Evolutionary conservation across 2,797 vertebrate genomes (phyloP).

Genomic region (Micropoecilia bifurca): DNA sequence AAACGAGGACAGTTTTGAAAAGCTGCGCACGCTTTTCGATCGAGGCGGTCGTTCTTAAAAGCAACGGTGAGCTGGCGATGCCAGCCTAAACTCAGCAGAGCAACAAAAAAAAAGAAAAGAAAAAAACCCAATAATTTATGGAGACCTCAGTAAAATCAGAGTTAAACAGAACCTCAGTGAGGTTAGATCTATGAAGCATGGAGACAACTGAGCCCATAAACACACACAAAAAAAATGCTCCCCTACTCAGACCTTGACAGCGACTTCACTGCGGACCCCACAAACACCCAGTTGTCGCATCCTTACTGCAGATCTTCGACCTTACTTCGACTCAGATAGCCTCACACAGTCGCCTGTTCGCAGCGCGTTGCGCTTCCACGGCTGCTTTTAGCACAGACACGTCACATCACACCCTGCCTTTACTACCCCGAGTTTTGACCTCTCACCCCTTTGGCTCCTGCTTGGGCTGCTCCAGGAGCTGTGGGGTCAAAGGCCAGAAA

Average conservation of each 20-base stretch:
- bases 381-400: constrained; percentile 72
- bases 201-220: neutral
- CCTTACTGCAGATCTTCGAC: constrained; percentile 44
- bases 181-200: neutral
- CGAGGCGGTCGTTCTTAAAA: neutral
- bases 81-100: neutral
- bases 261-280: constrained; percentile 20
- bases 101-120: neutral
- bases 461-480: constrained; percentile 20
- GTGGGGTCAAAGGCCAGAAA: constrained; percentile 53
- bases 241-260: neutral
- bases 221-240: neutral
- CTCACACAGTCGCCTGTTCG: constrained; percentile 46
- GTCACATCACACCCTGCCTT: constrained; percentile 69
- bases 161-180: neutral
- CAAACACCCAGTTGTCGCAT: constrained; percentile 49
- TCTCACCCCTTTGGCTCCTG: constrained; percentile 5
- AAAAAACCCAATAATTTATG: neutral
- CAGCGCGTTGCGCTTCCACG: constrained; percentile 64
- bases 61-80: neutral
- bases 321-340: constrained; percentile 31
- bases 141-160: neutral
- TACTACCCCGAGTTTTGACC: constrained; percentile 65
- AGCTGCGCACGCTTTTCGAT: neutral
- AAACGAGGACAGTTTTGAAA: constrained; percentile 7